These are phyloP conservation scores for Drosophila flavopinicola DNA, from an alignment of 2,888 invertebrate species.

Conservation along the genomic window DNA sequence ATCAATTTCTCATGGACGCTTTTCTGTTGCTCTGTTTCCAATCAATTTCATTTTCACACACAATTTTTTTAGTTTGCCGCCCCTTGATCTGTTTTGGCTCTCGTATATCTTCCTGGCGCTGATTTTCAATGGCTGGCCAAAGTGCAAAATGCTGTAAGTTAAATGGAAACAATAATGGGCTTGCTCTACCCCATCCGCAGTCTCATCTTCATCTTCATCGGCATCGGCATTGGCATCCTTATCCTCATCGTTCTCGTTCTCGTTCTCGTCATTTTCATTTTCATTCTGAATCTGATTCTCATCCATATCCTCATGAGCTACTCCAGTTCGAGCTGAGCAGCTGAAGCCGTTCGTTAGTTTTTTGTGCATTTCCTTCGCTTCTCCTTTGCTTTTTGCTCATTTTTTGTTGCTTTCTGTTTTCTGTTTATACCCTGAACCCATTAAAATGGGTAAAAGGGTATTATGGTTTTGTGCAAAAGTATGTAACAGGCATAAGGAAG, in stretches of 20 bases:
- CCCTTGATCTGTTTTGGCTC: conserved; percentile 56
- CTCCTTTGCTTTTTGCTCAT: conserved; percentile 26
- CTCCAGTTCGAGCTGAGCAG: conserved; percentile 18
- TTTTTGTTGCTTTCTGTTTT: neutral
- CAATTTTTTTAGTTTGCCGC: conserved; percentile 50
- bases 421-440: too few species aligned
- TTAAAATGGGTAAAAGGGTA: too few species aligned
- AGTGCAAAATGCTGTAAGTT: conserved; percentile 83
- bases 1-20: conserved; percentile 45
- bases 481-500: too few species aligned
- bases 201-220: neutral
- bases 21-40: conserved; percentile 45
- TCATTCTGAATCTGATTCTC: too few species aligned
- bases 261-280: too few species aligned
- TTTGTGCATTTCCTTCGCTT: conserved; percentile 34
- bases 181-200: conserved; percentile 33
- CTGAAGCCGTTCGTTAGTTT: conserved; percentile 32
- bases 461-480: too few species aligned
- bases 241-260: too few species aligned
- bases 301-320: conserved; percentile 13
- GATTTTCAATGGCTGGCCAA: conserved; percentile 64
- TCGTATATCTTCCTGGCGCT: conserved; percentile 42
- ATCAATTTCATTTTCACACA: conserved; percentile 74
- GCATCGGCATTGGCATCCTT: conserved; percentile 12
- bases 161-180: conserved; percentile 82